Base-by-base conservation (phyloP, 2,888 invertebrate genomes). In the Lasioglossum oenotherae region DNA sequence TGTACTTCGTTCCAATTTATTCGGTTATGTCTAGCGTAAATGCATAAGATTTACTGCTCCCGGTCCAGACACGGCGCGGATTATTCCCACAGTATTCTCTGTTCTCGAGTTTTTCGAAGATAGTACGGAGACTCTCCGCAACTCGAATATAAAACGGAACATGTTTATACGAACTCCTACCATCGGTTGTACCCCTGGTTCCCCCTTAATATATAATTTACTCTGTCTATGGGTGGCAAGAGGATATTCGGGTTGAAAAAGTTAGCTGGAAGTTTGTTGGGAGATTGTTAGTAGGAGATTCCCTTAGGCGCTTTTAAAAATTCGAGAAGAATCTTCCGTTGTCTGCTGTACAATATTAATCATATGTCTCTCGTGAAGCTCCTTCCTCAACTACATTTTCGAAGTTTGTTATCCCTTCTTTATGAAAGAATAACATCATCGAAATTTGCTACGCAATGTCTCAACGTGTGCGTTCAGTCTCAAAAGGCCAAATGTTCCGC, bases 221-320 rank as follows among this genome's bases (percentile, higher is more conserved):
- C 35, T 16, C 64, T 27, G 44, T 23, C 10, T 31, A 73, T 38
- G 74, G 44, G 31, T 46, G 31, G 64, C 72, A 46, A 64, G 64
- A 57, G 46, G 46, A 76, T 60, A 46, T 46, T 35, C 76, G 64
- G 44, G 35, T 31, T 64, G 76, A 64, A 76, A 64, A 76, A 67
- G 76, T 76, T 76, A 44, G 64, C 23, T 46, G 14, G 76, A 64
- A 76, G 64, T 64, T 76, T 76, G 64, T 41, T 76, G 12, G 3
- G 46, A 64, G 44, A 46, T 76, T 64, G 57, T 64, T 46, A 41
- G 60, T 19, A 46, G n/a, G 64, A 41, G 44, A 64, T 14, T 31
- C 46, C 76, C 64, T 27, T 46, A 67, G 76, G 76, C 57, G 46
- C 31, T 76, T 64, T 64, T 71, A 76, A 46, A 44, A 76, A 67